Conservation (phyloP, 1,140 invertebrate genomes). For the Marisa cornuarietis region DNA sequence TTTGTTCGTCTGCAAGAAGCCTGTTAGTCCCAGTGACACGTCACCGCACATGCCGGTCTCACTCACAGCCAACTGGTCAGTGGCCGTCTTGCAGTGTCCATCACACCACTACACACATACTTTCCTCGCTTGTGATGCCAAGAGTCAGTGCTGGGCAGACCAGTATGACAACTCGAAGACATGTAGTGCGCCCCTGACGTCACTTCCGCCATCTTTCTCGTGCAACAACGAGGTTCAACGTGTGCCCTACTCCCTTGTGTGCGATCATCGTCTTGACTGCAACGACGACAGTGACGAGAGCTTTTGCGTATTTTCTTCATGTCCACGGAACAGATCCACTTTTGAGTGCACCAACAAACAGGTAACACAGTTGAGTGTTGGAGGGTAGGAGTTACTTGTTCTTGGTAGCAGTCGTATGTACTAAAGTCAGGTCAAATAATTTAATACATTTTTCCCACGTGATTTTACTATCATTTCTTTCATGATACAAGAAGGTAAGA, state of each 20-base stretch:
- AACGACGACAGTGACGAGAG: conserved; percentile 9
- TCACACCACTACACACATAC: too few relatives aligned
- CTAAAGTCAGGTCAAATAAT: too few relatives aligned
- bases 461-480: too few relatives aligned
- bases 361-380: background rate
- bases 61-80: too few relatives aligned
- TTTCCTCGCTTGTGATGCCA: conserved; percentile 12
- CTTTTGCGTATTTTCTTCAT: conserved; percentile 5
- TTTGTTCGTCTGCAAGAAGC: too few relatives aligned
- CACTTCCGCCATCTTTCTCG: conserved; percentile 3
- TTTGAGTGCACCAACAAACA: background rate
- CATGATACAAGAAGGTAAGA: too few relatives aligned
- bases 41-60: too few relatives aligned
- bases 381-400: too few relatives aligned
- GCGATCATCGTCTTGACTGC: conserved; percentile 19
- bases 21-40: too few relatives aligned
- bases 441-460: too few relatives aligned
- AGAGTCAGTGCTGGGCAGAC: conserved; percentile 4
- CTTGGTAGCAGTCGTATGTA: too few relatives aligned
- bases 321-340: background rate
- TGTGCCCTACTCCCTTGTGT: conserved; percentile 21
- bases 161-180: background rate
- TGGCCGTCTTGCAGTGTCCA: background rate
- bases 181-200: background rate
- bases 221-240: background rate